phyloP scores from a whole-genome alignment of 1,140 invertebrate genomes.

The Spodoptera frugiperda region DNA sequence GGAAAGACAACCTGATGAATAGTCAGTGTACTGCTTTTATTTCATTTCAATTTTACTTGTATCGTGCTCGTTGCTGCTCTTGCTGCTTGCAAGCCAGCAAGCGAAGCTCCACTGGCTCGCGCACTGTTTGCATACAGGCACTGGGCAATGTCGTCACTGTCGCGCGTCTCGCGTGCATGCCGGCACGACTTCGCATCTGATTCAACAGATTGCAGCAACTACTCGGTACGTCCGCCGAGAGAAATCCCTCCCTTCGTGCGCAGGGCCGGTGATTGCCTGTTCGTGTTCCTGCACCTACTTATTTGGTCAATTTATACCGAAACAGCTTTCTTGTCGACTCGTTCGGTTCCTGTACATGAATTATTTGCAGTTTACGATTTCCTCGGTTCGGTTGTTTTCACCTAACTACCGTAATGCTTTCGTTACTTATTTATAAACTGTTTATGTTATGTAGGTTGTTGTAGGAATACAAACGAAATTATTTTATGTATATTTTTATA shows the following conservation, averaged over 20 bases:
- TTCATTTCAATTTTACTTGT: conserved; percentile 25
- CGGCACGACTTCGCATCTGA: conserved; percentile 59
- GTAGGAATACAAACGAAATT: too few relatives aligned
- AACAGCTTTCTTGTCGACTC: conserved; percentile 54
- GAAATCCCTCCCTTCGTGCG: conserved; percentile 45
- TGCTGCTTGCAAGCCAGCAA: too few relatives aligned
- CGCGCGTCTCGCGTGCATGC: conserved; percentile 54
- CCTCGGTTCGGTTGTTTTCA: conserved; percentile 42
- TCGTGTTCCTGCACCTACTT: conserved; percentile 46
- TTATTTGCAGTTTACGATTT: conserved; percentile 50
- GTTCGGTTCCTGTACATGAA: conserved; percentile 48
- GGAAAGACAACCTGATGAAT: background rate
- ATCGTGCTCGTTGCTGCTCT: conserved; percentile 52
- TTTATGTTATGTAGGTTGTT: background rate
- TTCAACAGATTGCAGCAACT: conserved; percentile 45
- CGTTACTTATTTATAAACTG: background rate
- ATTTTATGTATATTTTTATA: too few relatives aligned
- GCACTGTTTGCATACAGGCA: conserved; percentile 57
- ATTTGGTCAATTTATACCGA: conserved; percentile 54
- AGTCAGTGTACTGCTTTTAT: background rate
- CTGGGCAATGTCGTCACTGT: too few relatives aligned
- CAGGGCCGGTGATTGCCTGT: conserved; percentile 26
- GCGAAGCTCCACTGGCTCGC: too few relatives aligned
- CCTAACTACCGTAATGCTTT: background rate
- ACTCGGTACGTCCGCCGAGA: conserved; percentile 40